These are phyloP conservation scores for Trachelipus rathkii DNA, from an alignment of 1,140 invertebrate species.

Conservation along the genomic window DNA sequence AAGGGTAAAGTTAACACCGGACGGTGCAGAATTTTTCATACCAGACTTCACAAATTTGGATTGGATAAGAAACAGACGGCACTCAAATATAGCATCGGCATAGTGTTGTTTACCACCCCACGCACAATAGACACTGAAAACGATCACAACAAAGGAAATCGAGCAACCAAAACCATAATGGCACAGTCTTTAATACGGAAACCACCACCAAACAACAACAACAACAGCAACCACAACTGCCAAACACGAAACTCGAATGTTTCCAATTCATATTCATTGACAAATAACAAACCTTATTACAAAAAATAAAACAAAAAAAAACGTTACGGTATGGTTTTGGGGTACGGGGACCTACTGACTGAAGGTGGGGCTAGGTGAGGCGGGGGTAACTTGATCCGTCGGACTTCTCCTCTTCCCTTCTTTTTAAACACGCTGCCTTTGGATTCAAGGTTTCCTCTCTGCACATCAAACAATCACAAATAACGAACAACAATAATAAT, in stretches of 20 bases:
- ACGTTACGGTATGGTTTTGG: conserved; percentile 42
- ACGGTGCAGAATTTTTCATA: too few relatives aligned
- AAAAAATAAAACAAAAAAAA: neutral
- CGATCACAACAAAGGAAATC: neutral
- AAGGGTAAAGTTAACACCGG: too few relatives aligned
- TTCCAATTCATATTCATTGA: neutral
- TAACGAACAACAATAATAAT: too few relatives aligned
- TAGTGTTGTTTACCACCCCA: too few relatives aligned
- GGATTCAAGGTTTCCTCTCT: conserved; percentile 57
- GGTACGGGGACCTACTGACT: conserved; percentile 23
- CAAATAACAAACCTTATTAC: neutral
- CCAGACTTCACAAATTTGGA: too few relatives aligned
- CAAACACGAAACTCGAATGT: too few relatives aligned
- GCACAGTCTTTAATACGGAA: too few relatives aligned
- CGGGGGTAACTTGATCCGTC: conserved; percentile 58
- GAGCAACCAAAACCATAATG: neutral
- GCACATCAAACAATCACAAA: conserved; percentile 19
- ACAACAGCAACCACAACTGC: too few relatives aligned
- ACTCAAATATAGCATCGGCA: too few relatives aligned
- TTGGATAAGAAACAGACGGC: too few relatives aligned
- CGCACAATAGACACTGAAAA: neutral
- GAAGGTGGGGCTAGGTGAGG: conserved; percentile 38
- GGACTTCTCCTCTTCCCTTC: conserved; percentile 95
- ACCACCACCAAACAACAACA: too few relatives aligned
- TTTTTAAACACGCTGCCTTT: conserved; percentile 93